These are phyloP conservation scores for Mythimna impura DNA, from an alignment of 2,888 invertebrate genomes.

Conservation along the genomic window DNA sequence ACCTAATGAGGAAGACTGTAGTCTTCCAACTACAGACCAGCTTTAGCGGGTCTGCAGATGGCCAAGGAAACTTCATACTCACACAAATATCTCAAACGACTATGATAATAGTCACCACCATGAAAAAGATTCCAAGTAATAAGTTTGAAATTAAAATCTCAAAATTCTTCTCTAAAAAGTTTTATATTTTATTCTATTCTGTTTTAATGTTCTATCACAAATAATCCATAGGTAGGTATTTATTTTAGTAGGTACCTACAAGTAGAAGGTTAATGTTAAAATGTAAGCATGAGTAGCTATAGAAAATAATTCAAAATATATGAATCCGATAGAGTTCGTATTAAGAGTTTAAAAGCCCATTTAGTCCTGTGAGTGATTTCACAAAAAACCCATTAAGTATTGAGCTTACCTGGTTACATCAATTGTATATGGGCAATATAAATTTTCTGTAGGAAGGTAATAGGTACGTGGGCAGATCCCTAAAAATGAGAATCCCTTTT, in stretches of 20 bases:
- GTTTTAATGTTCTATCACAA: too few species aligned
- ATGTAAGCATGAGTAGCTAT: background rate
- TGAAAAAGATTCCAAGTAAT: too few species aligned
- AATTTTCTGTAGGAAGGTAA: background rate
- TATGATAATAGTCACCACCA: too few species aligned
- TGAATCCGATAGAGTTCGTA: background rate
- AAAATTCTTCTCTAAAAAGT: too few species aligned
- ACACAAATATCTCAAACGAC: too few species aligned
- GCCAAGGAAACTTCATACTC: too few species aligned
- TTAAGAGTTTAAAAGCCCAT: constrained; percentile 5
- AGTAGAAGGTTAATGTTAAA: background rate
- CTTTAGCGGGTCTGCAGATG: too few species aligned
- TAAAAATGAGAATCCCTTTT: too few species aligned
- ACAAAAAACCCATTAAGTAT: constrained; percentile 1
- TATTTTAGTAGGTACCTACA: background rate
- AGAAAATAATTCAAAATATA: background rate
- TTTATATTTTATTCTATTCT: too few species aligned
- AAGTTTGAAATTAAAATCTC: too few species aligned
- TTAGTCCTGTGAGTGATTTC: background rate
- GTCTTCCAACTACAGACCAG: too few species aligned
- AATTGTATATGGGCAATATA: background rate
- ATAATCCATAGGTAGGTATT: background rate
- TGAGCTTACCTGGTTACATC: background rate
- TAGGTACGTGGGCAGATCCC: background rate
- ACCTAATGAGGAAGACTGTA: too few species aligned